Conservation (phyloP, 2,797 vertebrate genomes). For the Malurus splendens region DNA sequence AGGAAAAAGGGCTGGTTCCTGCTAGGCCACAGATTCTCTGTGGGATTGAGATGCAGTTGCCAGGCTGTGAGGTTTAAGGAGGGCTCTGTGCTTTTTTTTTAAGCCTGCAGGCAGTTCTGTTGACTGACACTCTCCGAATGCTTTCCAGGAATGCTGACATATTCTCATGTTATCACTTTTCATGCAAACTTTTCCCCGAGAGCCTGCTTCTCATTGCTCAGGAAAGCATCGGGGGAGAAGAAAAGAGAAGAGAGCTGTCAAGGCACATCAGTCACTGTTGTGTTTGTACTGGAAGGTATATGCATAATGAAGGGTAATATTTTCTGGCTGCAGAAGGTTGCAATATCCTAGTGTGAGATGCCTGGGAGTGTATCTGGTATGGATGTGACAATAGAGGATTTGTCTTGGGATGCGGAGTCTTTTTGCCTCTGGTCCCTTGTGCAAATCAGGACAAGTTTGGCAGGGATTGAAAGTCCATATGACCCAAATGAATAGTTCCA, state of each 20-base stretch:
- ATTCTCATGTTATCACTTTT: constrained; percentile 51
- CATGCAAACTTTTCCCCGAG: not conserved
- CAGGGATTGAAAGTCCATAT: constrained; percentile 48
- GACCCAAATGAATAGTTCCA: constrained; percentile 54
- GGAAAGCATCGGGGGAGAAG: not conserved
- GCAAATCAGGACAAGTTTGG: constrained; percentile 43
- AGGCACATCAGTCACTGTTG: constrained; percentile 15
- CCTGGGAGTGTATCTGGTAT: not conserved
- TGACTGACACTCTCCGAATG: not conserved
- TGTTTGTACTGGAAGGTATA: constrained; percentile 33
- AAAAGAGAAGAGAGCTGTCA: constrained; percentile 48
- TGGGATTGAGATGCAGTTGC: not conserved
- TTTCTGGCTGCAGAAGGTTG: constrained; percentile 38
- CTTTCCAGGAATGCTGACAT: constrained; percentile 53
- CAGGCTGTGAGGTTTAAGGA: not conserved
- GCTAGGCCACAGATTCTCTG: rapidly evolving
- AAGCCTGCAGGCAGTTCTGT: constrained; percentile 41
- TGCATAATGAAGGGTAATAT: constrained; percentile 41
- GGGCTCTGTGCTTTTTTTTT: not conserved
- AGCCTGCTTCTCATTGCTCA: constrained; percentile 18
- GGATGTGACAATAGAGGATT: constrained; percentile 29
- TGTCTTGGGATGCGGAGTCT: constrained; percentile 32
- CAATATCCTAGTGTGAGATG: not conserved
- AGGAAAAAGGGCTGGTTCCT: not conserved
- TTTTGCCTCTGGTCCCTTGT: constrained; percentile 29